A percentile compares a stretch with the other conserved stretches of the same genome.
phyloP scores from a whole-genome alignment of 1,140 invertebrate genomes.

The Octopus sinensis region DNA sequence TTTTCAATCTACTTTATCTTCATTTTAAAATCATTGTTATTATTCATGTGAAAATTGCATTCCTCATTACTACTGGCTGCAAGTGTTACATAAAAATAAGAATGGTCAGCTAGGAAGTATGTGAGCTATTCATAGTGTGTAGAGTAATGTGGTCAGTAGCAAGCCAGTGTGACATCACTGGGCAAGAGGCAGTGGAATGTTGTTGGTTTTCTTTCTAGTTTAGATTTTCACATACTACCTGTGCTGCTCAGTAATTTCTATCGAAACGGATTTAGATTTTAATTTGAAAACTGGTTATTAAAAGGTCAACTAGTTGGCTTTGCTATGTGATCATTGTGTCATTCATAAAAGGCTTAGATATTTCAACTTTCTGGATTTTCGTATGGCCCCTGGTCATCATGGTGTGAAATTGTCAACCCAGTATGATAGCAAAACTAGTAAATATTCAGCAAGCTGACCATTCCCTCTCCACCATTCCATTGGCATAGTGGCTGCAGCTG shows the following conservation, averaged over 20 bases:
- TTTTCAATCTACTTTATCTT: not conserved
- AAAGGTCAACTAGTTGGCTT: slow-evolving; percentile 7
- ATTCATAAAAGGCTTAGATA: not conserved
- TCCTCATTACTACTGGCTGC: not conserved
- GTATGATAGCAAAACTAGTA: not conserved
- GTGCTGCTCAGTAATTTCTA: not conserved
- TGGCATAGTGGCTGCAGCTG: not conserved
- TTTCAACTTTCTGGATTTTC: not conserved
- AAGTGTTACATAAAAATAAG: not conserved
- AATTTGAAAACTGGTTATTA: slow-evolving; percentile 9
- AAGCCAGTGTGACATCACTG: slow-evolving; percentile 4
- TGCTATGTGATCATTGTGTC: not conserved
- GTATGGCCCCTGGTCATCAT: slow-evolving; percentile 10
- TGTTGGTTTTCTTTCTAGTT: not conserved
- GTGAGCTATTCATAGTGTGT: not conserved
- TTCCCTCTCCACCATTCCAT: not conserved
- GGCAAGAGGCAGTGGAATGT: not conserved
- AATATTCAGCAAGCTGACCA: not conserved
- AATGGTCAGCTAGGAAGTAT: slow-evolving; percentile 4
- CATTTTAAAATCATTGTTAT: not conserved
- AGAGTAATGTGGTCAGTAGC: not conserved
- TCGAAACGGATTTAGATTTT: slow-evolving; percentile 2
- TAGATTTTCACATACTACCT: not conserved
- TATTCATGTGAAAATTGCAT: not conserved
- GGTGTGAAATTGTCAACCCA: slow-evolving; percentile 7